phyloP scores from a whole-genome alignment of 2,113 vertebrate species.

The Balaenoptera acutorostrata region DNA sequence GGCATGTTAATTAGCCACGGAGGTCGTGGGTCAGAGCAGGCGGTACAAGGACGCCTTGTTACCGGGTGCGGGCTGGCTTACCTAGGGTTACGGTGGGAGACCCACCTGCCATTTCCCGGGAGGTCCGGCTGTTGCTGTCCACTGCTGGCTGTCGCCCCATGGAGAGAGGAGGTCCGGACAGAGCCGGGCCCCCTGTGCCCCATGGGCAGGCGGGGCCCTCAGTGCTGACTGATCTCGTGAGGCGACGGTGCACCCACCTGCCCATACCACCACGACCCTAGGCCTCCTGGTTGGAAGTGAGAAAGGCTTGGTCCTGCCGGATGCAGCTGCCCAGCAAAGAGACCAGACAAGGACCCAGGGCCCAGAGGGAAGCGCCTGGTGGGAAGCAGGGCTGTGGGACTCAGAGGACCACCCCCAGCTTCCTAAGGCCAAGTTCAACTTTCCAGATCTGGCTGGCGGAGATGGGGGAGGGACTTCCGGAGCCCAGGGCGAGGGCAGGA shows the following conservation, averaged over 20 bases:
- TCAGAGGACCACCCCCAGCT: neutral
- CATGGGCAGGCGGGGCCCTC: accelerated
- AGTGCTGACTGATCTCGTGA: too few relatives aligned
- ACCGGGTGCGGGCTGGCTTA: neutral
- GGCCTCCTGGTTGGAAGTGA: neutral
- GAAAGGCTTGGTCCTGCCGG: neutral
- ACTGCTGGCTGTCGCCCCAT: neutral
- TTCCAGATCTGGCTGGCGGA: neutral
- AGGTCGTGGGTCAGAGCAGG: neutral
- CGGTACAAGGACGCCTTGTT: neutral
- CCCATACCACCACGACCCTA: accelerated
- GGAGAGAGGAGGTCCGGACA: neutral
- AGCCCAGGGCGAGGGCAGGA: neutral
- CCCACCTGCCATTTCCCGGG: neutral
- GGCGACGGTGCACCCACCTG: accelerated
- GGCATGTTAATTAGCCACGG: neutral
- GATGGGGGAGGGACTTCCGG: accelerated
- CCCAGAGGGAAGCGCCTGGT: neutral
- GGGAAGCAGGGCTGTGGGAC: too few relatives aligned
- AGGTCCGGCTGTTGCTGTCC: neutral
- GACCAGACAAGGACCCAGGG: neutral
- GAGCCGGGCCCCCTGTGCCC: neutral
- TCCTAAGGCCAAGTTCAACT: neutral
- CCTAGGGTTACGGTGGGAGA: accelerated
- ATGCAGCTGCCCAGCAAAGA: neutral